Evolutionary conservation across 2,113 vertebrate genomes (phyloP).

Genomic region (Pangasianodon hypophthalmus): DNA sequence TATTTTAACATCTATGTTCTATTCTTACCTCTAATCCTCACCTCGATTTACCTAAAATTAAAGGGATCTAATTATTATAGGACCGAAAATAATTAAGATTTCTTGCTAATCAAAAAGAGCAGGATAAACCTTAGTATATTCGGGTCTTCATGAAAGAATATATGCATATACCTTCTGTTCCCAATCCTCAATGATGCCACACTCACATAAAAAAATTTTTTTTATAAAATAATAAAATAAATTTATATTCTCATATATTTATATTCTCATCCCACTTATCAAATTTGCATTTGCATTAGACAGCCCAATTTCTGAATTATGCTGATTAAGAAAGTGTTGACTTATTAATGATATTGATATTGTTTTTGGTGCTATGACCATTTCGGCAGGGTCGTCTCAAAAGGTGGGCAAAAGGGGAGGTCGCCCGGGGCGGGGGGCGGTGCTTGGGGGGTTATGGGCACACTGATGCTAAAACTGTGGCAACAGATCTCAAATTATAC

Average conservation of each 20-base stretch:
- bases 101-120: not conserved
- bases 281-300: not conserved
- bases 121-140: not conserved
- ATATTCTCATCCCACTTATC: not conserved
- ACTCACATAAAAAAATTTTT: not conserved
- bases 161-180: not conserved
- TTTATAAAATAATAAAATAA: not conserved
- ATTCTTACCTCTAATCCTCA: not conserved
- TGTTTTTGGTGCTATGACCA: not conserved
- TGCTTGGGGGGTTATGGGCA: not conserved
- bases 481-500: not conserved
- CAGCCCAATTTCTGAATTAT: not conserved
- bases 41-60: too few species aligned
- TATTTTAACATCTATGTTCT: not conserved
- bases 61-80: too few species aligned
- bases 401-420: not conserved
- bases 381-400: not conserved
- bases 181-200: not conserved
- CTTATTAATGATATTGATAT: not conserved
- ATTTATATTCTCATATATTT: not conserved
- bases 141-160: not conserved
- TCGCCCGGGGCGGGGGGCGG: not conserved
- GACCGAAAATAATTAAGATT: not conserved
- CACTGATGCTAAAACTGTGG: not conserved
- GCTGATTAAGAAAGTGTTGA: not conserved